Evolutionary conservation across 2,888 invertebrate genomes (phyloP), one percentile per base, ranked within the genome.

Genomic region (Ellobium chinense): DNA sequence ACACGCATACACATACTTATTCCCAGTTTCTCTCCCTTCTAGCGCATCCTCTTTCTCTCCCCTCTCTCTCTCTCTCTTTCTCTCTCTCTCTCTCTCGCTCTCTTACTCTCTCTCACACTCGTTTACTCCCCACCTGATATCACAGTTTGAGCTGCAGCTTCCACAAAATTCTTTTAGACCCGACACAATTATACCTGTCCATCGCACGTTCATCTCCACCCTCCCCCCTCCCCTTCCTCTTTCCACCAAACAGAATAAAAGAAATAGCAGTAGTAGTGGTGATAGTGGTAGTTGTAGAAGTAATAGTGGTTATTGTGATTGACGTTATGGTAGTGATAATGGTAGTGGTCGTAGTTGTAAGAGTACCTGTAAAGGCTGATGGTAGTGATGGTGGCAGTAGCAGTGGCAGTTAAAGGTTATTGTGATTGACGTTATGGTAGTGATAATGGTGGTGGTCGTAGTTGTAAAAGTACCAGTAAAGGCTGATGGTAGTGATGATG

Each of bases 241-340:
- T n/a, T n/a, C n/a, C n/a, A n/a, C n/a, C n/a, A n/a, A n/a, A n/a
- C n/a, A n/a, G 9, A 62, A 62, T 62, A 27, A 18, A 14, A 62
- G 27, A 14, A 21, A 27, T 34, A 4, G 39, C n/a, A 34, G 27
- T 62, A 62, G 62, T 62, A n/a, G 62, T 62, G n/a, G 62, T 62
- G n/a, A 27, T 66, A 34, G 34, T 66, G 34, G 66, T 66, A 34
- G 66, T 66, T 12, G 66, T 66, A 34, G 66, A 27, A 62, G 24
- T 62, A 62, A n/a, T 62, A 62, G 66, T 66, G n/a, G 66, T 66
- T 12, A 31, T 66, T 12, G 66, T 66, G n/a, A n/a, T 24, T 18
- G 27, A 18, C 7, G 27, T 62, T 14, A n/a, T 62, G n/a, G 27
- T 62, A 62, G 27, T 62, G n/a, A 62, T 62, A 62, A n/a, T 62